A percentile compares a stretch with the other conserved stretches of the same genome.
Evolutionary conservation across 2,888 invertebrate genomes (phyloP).

Genomic region (Busseola fusca): DNA sequence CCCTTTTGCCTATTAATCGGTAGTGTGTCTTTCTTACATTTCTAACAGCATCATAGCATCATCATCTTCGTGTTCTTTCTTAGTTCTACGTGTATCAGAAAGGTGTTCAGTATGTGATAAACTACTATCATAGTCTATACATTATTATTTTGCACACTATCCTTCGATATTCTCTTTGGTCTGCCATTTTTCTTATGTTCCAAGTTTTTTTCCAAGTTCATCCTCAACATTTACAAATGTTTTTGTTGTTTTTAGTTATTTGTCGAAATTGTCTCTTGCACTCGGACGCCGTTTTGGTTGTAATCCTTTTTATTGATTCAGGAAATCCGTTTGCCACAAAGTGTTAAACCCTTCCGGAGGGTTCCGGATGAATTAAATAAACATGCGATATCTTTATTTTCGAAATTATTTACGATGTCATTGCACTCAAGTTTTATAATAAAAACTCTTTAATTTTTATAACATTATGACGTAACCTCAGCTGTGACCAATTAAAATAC

Average conservation of each 20-base stretch:
- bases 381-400: not conserved
- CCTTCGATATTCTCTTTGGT: not conserved
- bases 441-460: conserved; percentile 14
- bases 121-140: not conserved
- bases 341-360: not conserved
- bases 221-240: not conserved
- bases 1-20: not conserved
- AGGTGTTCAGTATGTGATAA: not conserved
- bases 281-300: too few species aligned
- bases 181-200: not conserved
- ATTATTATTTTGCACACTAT: not conserved
- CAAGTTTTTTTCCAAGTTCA: not conserved
- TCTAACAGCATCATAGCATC: too few species aligned
- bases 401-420: not conserved
- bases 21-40: not conserved
- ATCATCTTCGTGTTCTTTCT: not conserved
- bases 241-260: not conserved
- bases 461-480: conserved; percentile 15
- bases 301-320: conserved; percentile 13
- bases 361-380: conserved; percentile 1
- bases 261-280: not conserved
- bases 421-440: not conserved
- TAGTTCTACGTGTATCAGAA: not conserved
- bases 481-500: conserved; percentile 27
- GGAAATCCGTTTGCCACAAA: conserved; percentile 21